Conservation (phyloP, 2,113 vertebrate genomes). For the Scophthalmus maximus region DNA sequence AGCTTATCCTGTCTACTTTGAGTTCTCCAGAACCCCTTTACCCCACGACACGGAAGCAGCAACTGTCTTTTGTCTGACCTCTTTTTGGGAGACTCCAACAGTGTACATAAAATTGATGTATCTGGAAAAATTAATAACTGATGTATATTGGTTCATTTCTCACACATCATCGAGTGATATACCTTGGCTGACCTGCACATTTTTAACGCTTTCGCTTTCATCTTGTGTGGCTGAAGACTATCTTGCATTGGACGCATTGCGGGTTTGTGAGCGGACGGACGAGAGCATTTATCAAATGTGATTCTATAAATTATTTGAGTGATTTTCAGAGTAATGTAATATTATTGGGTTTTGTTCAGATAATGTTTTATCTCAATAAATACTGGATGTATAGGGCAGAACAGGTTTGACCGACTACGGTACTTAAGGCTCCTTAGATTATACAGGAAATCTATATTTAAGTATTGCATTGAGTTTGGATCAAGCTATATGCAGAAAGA, state of each 20-base stretch:
- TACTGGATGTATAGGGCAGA: slow-evolving; percentile 48
- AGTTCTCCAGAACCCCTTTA: slow-evolving; percentile 23
- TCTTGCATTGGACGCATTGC: slow-evolving; percentile 65
- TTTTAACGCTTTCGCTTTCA: slow-evolving; percentile 57
- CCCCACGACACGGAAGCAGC: slow-evolving; percentile 24
- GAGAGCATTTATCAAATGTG: slow-evolving; percentile 34
- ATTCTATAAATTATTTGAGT: slow-evolving; percentile 81
- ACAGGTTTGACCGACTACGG: slow-evolving; percentile 48
- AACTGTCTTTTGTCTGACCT: slow-evolving; percentile 46
- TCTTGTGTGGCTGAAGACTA: slow-evolving; percentile 39
- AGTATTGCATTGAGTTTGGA: slow-evolving; percentile 58
- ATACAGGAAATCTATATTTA: slow-evolving; percentile 69
- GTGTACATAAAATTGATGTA: slow-evolving; percentile 48
- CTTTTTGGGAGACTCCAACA: slow-evolving; percentile 34
- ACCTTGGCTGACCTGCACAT: slow-evolving; percentile 34
- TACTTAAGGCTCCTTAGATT: slow-evolving; percentile 60
- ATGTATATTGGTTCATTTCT: slow-evolving; percentile 54
- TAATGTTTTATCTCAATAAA: slow-evolving; percentile 54
- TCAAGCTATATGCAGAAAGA: slow-evolving; percentile 63
- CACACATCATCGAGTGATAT: slow-evolving; percentile 32
- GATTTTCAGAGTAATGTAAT: slow-evolving; percentile 68
- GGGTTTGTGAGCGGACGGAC: slow-evolving; percentile 29
- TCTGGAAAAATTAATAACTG: slow-evolving; percentile 49
- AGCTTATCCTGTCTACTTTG: slow-evolving; percentile 36
- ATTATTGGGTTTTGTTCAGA: slow-evolving; percentile 57